These are phyloP conservation scores for Drosophila grimshawi DNA, from an alignment of 1,140 invertebrate species.

Conservation along the genomic window DNA sequence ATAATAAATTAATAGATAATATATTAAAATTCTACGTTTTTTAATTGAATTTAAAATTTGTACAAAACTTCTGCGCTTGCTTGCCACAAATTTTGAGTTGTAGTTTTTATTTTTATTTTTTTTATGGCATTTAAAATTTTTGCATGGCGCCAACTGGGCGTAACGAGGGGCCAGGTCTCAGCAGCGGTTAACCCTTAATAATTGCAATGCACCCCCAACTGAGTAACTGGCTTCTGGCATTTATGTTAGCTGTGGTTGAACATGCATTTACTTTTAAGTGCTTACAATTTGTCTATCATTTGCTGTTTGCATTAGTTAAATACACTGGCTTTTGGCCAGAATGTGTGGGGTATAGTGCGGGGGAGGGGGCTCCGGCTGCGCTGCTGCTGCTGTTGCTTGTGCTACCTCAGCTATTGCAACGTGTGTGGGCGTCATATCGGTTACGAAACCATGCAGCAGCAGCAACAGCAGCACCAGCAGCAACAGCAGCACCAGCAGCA, in stretches of 20 bases:
- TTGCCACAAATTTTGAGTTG: background rate
- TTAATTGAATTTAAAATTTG: too few relatives aligned
- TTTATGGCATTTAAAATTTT: constrained; percentile 28
- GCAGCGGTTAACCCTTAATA: constrained; percentile 43
- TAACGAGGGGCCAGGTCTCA: constrained; percentile 27
- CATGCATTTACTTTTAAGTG: constrained; percentile 40
- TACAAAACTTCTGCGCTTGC: too few relatives aligned
- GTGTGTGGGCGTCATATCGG: constrained; percentile 79
- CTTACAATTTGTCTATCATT: constrained; percentile 48
- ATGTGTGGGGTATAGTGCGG: background rate
- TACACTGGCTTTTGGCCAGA: background rate
- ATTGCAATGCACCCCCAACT: constrained; percentile 43
- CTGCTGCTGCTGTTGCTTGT: too few relatives aligned
- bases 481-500: background rate
- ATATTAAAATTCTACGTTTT: too few relatives aligned
- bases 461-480: background rate
- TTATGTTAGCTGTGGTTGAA: constrained; percentile 13
- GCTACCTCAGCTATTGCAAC: constrained; percentile 49
- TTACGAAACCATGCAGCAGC: constrained; percentile 72
- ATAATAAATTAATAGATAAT: too few relatives aligned
- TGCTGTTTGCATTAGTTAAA: constrained; percentile 46
- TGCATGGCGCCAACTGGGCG: constrained; percentile 62
- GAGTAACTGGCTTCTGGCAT: background rate
- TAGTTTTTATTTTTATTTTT: constrained; percentile 5
- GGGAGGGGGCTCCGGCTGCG: background rate